Percentiles rank a stretch among this genome's conserved stretches.
These are phyloP conservation scores for Limosa lapponica DNA, from an alignment of 2,797 vertebrate genomes.

Conservation along the genomic window DNA sequence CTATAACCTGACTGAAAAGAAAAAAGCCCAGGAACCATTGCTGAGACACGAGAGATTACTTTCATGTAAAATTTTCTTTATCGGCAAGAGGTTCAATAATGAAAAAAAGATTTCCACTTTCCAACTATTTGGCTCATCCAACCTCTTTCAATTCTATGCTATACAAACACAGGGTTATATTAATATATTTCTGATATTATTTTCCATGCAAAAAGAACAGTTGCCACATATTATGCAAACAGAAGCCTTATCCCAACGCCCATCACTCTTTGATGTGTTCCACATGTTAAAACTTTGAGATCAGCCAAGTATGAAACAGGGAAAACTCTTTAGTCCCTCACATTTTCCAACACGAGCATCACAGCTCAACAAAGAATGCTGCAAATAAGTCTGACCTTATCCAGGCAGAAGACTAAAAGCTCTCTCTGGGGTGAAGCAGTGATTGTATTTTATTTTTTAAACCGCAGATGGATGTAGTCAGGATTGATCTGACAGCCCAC, in stretches of 20 bases:
- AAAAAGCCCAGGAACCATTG: background rate
- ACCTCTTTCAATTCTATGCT: background rate
- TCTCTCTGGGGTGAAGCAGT: background rate
- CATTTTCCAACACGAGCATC: background rate
- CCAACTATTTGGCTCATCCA: background rate
- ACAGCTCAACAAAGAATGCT: background rate
- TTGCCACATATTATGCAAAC: background rate
- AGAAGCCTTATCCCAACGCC: background rate
- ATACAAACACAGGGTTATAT: background rate
- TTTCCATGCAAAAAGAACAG: background rate
- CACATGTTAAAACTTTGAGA: slow-evolving; percentile 18
- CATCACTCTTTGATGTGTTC: slow-evolving; percentile 2
- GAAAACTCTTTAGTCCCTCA: background rate
- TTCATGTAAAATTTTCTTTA: background rate
- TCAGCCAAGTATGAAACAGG: slow-evolving; percentile 2
- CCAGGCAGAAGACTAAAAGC: slow-evolving; percentile 8
- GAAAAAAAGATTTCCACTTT: background rate
- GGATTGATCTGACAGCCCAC: slow-evolving; percentile 17
- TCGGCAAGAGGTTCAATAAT: background rate
- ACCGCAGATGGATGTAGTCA: background rate
- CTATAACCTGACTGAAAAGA: background rate
- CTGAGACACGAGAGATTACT: background rate
- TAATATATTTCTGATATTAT: background rate
- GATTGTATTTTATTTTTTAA: slow-evolving; percentile 17
- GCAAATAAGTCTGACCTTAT: slow-evolving; percentile 18